These are phyloP conservation scores for Catharus ustulatus DNA, from an alignment of 2,797 vertebrate species.

Conservation along the genomic window DNA sequence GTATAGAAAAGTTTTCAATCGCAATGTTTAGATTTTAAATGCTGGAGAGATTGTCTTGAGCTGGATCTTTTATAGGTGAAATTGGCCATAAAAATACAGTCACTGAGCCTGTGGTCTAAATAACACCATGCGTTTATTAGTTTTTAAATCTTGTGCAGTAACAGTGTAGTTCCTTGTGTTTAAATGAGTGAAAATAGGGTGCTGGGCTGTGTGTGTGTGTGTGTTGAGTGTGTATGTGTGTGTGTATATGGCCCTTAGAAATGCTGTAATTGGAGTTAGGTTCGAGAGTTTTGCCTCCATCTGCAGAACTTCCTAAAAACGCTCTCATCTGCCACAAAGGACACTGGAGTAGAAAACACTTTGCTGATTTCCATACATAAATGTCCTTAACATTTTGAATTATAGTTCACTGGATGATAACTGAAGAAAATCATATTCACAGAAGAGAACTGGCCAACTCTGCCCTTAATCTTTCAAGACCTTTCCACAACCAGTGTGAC, in stretches of 20 bases:
- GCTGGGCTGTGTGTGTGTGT: conserved; percentile 60
- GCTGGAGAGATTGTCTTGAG: conserved; percentile 67
- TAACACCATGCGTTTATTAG: conserved; percentile 63
- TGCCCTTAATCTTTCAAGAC: conserved; percentile 62
- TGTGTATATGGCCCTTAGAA: conserved; percentile 71
- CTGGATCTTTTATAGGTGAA: conserved; percentile 64
- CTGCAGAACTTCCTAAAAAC: conserved; percentile 66
- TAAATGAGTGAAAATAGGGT: conserved; percentile 71
- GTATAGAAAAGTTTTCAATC: conserved; percentile 66
- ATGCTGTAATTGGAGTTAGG: conserved; percentile 78
- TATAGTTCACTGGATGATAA: conserved; percentile 43
- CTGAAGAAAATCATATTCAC: conserved; percentile 14
- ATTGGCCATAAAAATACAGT: conserved; percentile 74
- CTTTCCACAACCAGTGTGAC: neutral
- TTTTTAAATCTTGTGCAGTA: conserved; percentile 76
- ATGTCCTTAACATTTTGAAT: conserved; percentile 18
- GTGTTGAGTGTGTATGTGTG: conserved; percentile 68
- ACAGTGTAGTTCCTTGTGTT: conserved; percentile 75
- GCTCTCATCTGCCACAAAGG: conserved; percentile 58
- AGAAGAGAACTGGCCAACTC: conserved; percentile 53
- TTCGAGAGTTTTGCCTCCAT: conserved; percentile 74
- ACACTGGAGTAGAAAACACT: conserved; percentile 49
- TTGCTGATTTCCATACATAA: conserved; percentile 43
- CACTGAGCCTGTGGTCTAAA: conserved; percentile 71
- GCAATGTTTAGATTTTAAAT: conserved; percentile 68